These are phyloP conservation scores for Chlorodrepanis virens DNA, from an alignment of 2,113 vertebrate genomes.

Conservation along the genomic window DNA sequence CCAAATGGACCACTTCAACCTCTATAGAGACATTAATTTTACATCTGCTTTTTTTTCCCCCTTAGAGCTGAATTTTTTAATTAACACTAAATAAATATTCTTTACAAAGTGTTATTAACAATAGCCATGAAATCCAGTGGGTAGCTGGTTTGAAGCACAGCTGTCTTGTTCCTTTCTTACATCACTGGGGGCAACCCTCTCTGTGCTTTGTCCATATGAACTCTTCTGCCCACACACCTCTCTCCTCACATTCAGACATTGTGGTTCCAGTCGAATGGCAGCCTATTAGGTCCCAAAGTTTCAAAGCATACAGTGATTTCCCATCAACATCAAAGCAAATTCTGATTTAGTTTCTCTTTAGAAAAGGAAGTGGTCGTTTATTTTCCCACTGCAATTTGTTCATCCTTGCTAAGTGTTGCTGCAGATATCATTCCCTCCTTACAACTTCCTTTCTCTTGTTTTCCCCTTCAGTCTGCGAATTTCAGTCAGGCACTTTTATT, in stretches of 20 bases:
- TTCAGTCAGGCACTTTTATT: neutral
- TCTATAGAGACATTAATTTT: constrained; percentile 6
- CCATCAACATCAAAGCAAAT: constrained; percentile 39
- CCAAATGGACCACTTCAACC: neutral
- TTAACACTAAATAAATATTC: constrained; percentile 37
- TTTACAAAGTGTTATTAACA: constrained; percentile 27
- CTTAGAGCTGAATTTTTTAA: neutral
- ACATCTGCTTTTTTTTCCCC: neutral
- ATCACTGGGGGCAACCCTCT: neutral
- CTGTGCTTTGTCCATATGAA: neutral
- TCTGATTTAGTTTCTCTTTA: neutral
- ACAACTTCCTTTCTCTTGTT: neutral
- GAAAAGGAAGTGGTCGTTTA: neutral
- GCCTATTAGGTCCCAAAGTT: neutral
- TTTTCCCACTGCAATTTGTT: neutral
- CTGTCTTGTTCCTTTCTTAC: neutral
- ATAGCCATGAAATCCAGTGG: neutral
- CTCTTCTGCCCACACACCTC: neutral
- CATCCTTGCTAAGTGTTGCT: neutral
- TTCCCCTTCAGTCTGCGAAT: neutral
- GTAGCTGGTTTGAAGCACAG: neutral
- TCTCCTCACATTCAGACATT: neutral
- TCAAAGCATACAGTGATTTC: constrained; percentile 11
- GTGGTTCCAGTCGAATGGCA: neutral
- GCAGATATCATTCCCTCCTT: neutral